Evolutionary conservation across 2,113 vertebrate genomes (phyloP).

Genomic region (Cryptomyrus ogoouensis): DNA sequence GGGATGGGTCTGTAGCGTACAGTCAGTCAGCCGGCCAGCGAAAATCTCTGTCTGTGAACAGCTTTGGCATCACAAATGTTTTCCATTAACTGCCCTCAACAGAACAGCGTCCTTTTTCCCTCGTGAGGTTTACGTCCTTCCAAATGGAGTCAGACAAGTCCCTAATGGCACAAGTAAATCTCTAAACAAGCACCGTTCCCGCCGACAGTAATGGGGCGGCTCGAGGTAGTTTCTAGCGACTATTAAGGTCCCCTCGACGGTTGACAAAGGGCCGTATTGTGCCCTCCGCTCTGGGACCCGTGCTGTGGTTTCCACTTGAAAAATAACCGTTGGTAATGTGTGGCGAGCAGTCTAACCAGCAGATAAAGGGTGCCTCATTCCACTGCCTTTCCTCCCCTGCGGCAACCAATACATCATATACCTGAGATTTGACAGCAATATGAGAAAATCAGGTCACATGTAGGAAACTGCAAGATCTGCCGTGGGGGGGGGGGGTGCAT

Average conservation of each 20-base stretch:
- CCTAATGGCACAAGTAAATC: conserved; percentile 52
- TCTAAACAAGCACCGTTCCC: conserved; percentile 38
- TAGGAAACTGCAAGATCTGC: conserved; percentile 30
- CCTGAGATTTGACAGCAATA: not conserved
- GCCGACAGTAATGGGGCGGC: conserved; percentile 38
- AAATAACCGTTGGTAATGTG: conserved; percentile 18
- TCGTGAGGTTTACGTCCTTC: conserved; percentile 32
- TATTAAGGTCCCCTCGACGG: conserved; percentile 43
- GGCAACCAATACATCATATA: conserved; percentile 11
- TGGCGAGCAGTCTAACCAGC: conserved; percentile 13
- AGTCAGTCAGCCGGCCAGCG: conserved; percentile 33
- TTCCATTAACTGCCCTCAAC: conserved; percentile 45
- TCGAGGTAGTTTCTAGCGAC: conserved; percentile 41
- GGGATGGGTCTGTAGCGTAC: conserved; percentile 30
- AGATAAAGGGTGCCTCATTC: conserved; percentile 13
- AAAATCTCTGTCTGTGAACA: conserved; percentile 38
- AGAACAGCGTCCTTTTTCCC: conserved; percentile 21
- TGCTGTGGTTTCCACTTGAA: conserved; percentile 25
- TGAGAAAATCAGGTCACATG: conserved; percentile 38
- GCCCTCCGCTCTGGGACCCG: conserved; percentile 19
- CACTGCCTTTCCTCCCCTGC: conserved; percentile 6
- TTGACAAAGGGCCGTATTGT: conserved; percentile 36
- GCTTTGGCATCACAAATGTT: conserved; percentile 32
- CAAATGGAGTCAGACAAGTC: conserved; percentile 45
- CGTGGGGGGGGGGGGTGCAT: conserved; percentile 30